Evolutionary conservation across 2,888 invertebrate species (phyloP).

Genomic region (Agriopis aurantiaria): DNA sequence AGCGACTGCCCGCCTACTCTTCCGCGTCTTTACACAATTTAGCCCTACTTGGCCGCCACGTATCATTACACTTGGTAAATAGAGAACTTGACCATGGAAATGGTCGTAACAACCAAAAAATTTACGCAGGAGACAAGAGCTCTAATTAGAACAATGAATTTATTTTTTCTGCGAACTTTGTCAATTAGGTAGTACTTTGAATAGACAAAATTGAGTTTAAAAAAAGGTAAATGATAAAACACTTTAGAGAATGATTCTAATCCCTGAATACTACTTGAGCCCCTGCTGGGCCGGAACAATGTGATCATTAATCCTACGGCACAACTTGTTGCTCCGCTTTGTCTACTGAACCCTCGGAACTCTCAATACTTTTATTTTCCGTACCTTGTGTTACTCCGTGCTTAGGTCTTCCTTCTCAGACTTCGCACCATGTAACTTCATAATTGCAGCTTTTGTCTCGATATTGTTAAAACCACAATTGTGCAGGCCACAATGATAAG

Average conservation of each 20-base stretch:
- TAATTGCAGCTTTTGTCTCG: constrained; percentile 44
- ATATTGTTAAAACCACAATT: constrained; percentile 43
- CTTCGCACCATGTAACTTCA: constrained; percentile 21
- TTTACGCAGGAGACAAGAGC: constrained; percentile 14
- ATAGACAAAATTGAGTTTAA: constrained; percentile 1
- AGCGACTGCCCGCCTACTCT: constrained; percentile 59
- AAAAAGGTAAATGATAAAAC: constrained; percentile 16
- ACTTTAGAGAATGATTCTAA: constrained; percentile 21
- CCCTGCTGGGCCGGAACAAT: constrained; percentile 27
- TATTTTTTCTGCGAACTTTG: neutral
- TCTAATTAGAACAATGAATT: constrained; percentile 19
- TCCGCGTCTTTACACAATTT: constrained; percentile 51
- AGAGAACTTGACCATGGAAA: constrained; percentile 59
- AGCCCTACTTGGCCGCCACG: constrained; percentile 64
- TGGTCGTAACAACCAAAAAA: constrained; percentile 39
- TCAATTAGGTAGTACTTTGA: constrained; percentile 4
- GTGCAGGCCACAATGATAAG: constrained; percentile 25
- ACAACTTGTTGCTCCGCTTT: constrained; percentile 38
- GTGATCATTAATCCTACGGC: constrained; percentile 29
- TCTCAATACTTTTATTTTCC: constrained; percentile 28
- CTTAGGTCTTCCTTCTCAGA: constrained; percentile 20
- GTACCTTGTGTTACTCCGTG: constrained; percentile 3
- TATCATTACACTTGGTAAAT: constrained; percentile 66
- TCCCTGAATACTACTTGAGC: constrained; percentile 20
- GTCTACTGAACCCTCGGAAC: constrained; percentile 19